Base-by-base conservation (phyloP, 2,888 invertebrate genomes). In the Cataglyphis albicans region DNA sequence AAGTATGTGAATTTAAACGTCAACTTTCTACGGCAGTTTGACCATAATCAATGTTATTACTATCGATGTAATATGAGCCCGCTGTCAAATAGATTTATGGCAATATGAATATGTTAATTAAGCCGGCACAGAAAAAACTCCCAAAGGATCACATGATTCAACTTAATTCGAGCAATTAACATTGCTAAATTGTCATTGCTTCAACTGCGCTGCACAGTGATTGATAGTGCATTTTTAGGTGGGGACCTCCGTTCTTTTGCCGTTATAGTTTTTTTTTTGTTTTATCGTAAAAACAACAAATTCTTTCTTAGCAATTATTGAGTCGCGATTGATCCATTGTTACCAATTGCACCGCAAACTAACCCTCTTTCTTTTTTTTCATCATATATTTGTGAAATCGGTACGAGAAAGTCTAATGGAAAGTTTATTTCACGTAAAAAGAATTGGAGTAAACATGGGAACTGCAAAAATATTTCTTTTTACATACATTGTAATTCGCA, bases 251-350 rank as follows among this genome's bases (percentile, higher is more conserved):
- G 81, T 82, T 84, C 74, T 85, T 89, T 88, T 81, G 84, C 85
- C 86, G 78, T 83, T 88, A 86, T 87, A 86, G 83, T 86, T 88
- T 91, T 89, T 87, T 86, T 88, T 91, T 89, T 87, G 83, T 78
- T 74, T 81, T 57, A 57, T 70, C 73, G 48, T 75, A 83, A 81
- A 78, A 82, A 89, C 72, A 72, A 76, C 88, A 81, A 90, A 90
- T 92, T 92, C 91, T 91, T 90, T 82, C 85, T 81, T 85, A 83
- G 91, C 90, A 91, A 92, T 92, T 92, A 91, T 91, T 89, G 78
- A 70, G 73, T 57, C 75, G 78, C 72, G 75, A 84, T 87, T 81
- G 85, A 85, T 75, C 81, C 84, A 84, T 84, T 68, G 87, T 89
- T 87, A 73, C 86, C 81, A 85, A 85, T 88, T 64, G 67, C 32